A percentile compares a stretch with the other conserved stretches of the same genome.
Evolutionary conservation across 1,140 invertebrate species (phyloP).

Genomic region (Leptinotarsa lineolata): DNA sequence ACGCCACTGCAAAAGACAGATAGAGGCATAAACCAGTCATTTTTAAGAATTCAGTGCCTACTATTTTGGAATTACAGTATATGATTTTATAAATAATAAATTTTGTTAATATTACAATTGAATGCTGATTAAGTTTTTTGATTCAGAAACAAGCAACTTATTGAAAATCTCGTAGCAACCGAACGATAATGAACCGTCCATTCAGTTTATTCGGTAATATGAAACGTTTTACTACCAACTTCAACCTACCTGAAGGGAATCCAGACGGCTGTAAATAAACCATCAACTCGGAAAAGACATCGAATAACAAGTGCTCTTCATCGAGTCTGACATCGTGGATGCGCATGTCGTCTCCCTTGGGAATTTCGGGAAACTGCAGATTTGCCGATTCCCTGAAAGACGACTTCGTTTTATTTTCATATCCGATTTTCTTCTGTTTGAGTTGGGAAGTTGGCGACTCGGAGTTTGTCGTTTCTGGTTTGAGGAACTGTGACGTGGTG

Average conservation of each 20-base stretch:
- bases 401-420: constrained; percentile 32
- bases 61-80: no score
- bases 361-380: constrained; percentile 47
- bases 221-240: constrained; percentile 1
- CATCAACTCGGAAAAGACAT: constrained; percentile 44
- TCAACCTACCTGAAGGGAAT: constrained; percentile 45
- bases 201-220: no score
- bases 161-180: no score
- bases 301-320: constrained; percentile 45
- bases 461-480: constrained; percentile 12
- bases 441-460: constrained; percentile 27
- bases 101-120: no score
- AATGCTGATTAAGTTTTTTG: no score
- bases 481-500: neutral
- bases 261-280: constrained; percentile 42
- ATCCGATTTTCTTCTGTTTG: constrained; percentile 35
- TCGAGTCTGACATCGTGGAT: constrained; percentile 43
- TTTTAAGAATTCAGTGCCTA: no score
- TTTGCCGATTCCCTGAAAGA: constrained; percentile 29
- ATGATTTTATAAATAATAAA: no score
- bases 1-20: no score
- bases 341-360: constrained; percentile 45
- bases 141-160: no score
- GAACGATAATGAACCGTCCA: no score
- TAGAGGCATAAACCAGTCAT: no score